A percentile compares a stretch with the other conserved stretches of the same genome.
These are phyloP conservation scores for Rachycentron canadum DNA, from an alignment of 2,797 vertebrate species.

Conservation along the genomic window DNA sequence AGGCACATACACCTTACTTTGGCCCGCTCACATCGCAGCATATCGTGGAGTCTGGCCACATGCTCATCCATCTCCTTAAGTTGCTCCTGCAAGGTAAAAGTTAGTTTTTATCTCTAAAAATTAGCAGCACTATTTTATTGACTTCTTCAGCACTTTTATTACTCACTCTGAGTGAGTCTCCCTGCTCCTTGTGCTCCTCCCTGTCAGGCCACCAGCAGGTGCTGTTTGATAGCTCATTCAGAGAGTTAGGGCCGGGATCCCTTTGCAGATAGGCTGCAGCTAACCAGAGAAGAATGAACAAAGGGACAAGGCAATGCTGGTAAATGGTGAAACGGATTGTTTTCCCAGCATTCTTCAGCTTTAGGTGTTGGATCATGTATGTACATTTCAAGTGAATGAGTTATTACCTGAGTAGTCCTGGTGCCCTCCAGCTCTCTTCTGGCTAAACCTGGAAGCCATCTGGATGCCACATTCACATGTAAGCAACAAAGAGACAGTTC, in stretches of 20 bases:
- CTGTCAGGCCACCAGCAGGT: constrained; percentile 55
- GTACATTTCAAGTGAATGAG: not conserved
- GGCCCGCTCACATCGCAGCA: constrained; percentile 73
- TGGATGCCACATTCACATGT: not conserved
- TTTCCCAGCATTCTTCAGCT: not conserved
- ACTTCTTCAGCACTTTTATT: not conserved
- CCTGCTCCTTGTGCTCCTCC: constrained; percentile 50
- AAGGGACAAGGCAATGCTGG: not conserved
- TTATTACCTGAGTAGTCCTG: constrained; percentile 65
- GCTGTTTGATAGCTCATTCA: constrained; percentile 22
- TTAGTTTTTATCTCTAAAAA: not conserved
- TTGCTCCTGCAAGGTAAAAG: constrained; percentile 68
- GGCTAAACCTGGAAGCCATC: constrained; percentile 70
- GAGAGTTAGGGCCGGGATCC: constrained; percentile 30
- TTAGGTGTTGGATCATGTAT: not conserved
- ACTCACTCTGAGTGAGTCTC: constrained; percentile 68
- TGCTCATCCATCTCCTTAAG: constrained; percentile 77
- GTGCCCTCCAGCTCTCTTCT: constrained; percentile 24
- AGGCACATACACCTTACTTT: constrained; percentile 66
- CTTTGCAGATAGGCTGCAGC: constrained; percentile 32
- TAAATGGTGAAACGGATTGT: not conserved
- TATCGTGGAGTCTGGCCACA: constrained; percentile 76
- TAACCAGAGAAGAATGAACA: constrained; percentile 8
- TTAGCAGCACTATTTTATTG: not conserved
- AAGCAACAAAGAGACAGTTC: constrained; percentile 5